Evolutionary conservation across 2,888 invertebrate genomes (phyloP).

Genomic region (Panzeria rudis): DNA sequence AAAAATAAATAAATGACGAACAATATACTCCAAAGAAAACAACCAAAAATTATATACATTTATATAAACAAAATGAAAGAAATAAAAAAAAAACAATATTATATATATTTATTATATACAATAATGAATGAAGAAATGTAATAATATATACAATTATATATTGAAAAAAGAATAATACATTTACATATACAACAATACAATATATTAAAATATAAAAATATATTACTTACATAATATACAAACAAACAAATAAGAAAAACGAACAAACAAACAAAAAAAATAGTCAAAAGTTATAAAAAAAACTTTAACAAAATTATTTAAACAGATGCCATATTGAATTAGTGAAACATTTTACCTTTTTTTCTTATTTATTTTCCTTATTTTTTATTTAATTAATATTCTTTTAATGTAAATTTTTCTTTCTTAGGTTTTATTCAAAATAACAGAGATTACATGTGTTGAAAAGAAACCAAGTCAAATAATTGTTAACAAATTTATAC

Average conservation of each 20-base stretch:
- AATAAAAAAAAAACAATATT: constrained; percentile 71
- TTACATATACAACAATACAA: constrained; percentile 57
- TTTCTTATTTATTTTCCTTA: constrained; percentile 34
- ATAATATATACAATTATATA: constrained; percentile 32
- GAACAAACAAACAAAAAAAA: constrained; percentile 45
- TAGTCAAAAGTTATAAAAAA: constrained; percentile 56
- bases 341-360: constrained; percentile 31
- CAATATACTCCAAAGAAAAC: constrained; percentile 84
- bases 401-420: constrained; percentile 22
- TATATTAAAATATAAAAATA: constrained; percentile 36
- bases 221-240: constrained; percentile 66
- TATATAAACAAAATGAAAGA: constrained; percentile 77
- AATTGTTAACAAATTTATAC: constrained; percentile 67
- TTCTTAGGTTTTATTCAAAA: constrained; percentile 34
- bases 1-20: constrained; percentile 74
- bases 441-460: constrained; percentile 52
- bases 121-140: constrained; percentile 68
- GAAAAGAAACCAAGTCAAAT: constrained; percentile 43
- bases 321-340: constrained; percentile 69
- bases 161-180: constrained; percentile 51
- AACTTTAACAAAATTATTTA: constrained; percentile 58
- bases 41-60: constrained; percentile 80
- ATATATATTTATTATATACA: constrained; percentile 76
- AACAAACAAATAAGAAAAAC: constrained; percentile 44
- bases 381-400: constrained; percentile 13